These are phyloP conservation scores for Lissocephala sabroskyi DNA, from an alignment of 2,888 invertebrate species.

Conservation along the genomic window DNA sequence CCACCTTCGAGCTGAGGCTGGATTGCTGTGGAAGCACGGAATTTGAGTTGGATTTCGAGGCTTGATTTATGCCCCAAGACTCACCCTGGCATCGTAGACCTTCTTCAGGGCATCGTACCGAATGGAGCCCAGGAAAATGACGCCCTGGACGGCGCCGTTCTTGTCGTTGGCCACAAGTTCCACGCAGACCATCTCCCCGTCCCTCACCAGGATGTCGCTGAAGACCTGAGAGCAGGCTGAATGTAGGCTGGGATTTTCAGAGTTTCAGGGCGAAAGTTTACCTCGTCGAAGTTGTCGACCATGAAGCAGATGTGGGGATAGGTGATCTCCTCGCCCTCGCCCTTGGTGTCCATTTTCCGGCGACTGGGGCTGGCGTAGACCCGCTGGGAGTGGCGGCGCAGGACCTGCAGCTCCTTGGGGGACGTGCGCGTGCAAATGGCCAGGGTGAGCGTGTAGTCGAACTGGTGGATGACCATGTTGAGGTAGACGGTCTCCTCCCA, in stretches of 20 bases:
- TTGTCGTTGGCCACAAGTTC: slow-evolving; percentile 95
- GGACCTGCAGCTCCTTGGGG: slow-evolving; percentile 96
- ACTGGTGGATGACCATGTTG: slow-evolving; percentile 97
- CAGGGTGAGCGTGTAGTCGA: slow-evolving; percentile 97
- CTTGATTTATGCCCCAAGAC: slow-evolving; percentile 64
- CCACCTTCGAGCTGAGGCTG: slow-evolving; percentile 93
- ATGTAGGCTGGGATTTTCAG: too few relatives aligned
- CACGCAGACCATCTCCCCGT: slow-evolving; percentile 99
- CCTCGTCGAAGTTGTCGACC: slow-evolving; percentile 99
- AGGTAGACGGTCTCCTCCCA: slow-evolving; percentile 99
- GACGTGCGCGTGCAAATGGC: slow-evolving; percentile 98
- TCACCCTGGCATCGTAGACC: slow-evolving; percentile 95
- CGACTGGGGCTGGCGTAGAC: slow-evolving; percentile 98
- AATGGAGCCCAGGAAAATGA: slow-evolving; percentile 97
- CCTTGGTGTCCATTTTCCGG: slow-evolving; percentile 97
- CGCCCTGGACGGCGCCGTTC: slow-evolving; percentile 88
- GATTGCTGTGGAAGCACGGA: slow-evolving; percentile 78
- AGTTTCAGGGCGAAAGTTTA: too few relatives aligned
- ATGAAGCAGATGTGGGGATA: slow-evolving; percentile 99
- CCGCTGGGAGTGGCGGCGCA: slow-evolving; percentile 91
- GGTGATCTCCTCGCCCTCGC: slow-evolving; percentile 98
- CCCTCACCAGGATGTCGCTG: slow-evolving; percentile 96
- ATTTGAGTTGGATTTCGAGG: too few relatives aligned
- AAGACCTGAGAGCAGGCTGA: slow-evolving; percentile 91
- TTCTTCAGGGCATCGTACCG: slow-evolving; percentile 97